Evolutionary conservation across 2,113 vertebrate genomes (phyloP), one percentile per base, ranked within the genome.

Genomic region (Euleptes europaea): DNA sequence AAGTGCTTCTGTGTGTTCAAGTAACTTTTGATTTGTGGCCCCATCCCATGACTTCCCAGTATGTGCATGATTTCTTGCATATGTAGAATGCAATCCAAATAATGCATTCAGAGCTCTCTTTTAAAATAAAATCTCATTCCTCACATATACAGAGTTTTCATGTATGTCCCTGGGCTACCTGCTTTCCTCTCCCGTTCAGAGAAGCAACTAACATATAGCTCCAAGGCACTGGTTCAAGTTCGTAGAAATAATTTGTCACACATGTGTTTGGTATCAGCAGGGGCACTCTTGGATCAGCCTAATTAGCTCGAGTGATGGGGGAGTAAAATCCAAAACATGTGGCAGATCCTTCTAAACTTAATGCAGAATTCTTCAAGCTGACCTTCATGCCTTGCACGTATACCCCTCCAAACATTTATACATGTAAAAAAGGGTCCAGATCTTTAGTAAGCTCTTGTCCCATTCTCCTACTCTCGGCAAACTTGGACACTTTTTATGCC

Each of bases 271-370:
- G 79, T 72, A 71, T 86, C 77, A 90, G 81, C 0, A 72, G 35
- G 72, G 72, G 84, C 40, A 54, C 57, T 66, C 83, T 77, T 88
- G 84, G 72, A 80, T 90, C 88, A 90, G 84, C 72, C 89, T 91
- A 90, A 88, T 86, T 77, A 83, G 40, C 65, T 84, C 33, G 89
- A 89, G 70, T 1, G 7, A 69, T 86, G 38, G 1, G 6, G 17
- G 88, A 86, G 42, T 35, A 87, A 92, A 91, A 89, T 83, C 82
- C 91, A 79, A 84, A 82, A 78, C 82, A 28, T 38, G 21, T 47
- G 77, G 79, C 47, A 63, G 51, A 40, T 44, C 14, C 51, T 67
- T 82, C 57, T 80, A 38, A 85, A 1, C 14, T 83, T 12, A 85
- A 85, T 72, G 63, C 0, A 0, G 90, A 33, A 73, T 38, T 66